These are phyloP conservation scores for Oxytorus armatus DNA, from an alignment of 2,888 invertebrate genomes.

Conservation along the genomic window DNA sequence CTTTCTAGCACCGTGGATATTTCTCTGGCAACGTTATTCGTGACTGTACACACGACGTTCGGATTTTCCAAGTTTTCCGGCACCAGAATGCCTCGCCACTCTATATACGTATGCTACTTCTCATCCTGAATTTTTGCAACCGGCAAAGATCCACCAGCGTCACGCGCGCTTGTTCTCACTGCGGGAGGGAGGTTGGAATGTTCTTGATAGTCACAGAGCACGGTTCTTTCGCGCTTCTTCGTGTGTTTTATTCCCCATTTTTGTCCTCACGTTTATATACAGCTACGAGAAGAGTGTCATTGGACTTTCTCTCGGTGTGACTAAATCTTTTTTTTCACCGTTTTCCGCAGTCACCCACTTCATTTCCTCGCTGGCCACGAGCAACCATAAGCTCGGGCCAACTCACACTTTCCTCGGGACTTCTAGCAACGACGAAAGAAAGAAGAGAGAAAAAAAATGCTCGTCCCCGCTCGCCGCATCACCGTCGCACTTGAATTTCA, in stretches of 20 bases:
- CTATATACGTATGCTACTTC: constrained; percentile 17
- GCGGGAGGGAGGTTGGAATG: constrained; percentile 18
- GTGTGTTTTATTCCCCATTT: not conserved
- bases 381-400: constrained; percentile 46
- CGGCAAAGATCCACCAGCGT: constrained; percentile 18
- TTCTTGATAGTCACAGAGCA: constrained; percentile 42
- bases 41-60: not conserved
- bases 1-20: constrained; percentile 5
- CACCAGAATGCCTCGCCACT: constrained; percentile 17
- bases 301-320: constrained; percentile 28
- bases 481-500: constrained; percentile 13
- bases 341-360: constrained; percentile 48
- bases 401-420: constrained; percentile 50
- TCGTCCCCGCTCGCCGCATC: constrained; percentile 5
- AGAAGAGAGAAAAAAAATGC: constrained; percentile 18
- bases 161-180: constrained; percentile 16
- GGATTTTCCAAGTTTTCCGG: constrained; percentile 40
- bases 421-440: constrained; percentile 57
- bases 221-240: constrained; percentile 13
- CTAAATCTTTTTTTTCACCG: constrained; percentile 39
- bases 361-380: constrained; percentile 43
- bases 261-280: not conserved
- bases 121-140: constrained; percentile 10
- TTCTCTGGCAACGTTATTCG: constrained; percentile 35
- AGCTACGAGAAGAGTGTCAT: not conserved